Evolutionary conservation across 2,888 invertebrate genomes (phyloP).

Genomic region (Brachypterus glaber): DNA sequence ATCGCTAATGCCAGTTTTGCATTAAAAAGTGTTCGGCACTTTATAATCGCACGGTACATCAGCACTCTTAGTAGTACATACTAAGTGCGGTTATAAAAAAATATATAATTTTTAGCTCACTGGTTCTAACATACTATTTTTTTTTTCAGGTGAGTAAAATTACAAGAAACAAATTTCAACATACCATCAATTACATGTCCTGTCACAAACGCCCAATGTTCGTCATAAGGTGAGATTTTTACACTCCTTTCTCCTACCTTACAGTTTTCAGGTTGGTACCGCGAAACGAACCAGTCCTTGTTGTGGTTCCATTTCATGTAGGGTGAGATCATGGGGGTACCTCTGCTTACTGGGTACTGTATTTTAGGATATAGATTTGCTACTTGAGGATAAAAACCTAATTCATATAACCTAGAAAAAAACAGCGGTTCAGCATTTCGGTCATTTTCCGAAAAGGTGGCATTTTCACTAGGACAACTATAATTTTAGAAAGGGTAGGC

Average conservation of each 20-base stretch:
- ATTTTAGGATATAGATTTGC: constrained; percentile 67
- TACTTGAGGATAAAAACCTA: constrained; percentile 66
- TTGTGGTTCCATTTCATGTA: constrained; percentile 84
- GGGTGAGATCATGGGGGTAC: constrained; percentile 48
- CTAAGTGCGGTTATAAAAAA: no score
- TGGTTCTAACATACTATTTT: no score
- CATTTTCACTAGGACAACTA: no score
- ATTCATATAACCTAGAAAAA: constrained; percentile 57
- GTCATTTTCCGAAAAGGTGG: no score
- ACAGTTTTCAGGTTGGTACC: constrained; percentile 19
- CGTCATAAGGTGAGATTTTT: constrained; percentile 50
- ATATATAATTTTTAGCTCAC: no score
- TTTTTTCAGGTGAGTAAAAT: no score
- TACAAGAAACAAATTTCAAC: not conserved
- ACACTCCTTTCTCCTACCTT: constrained; percentile 56
- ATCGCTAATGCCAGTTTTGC: no score
- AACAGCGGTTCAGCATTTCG: no score
- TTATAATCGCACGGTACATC: no score
- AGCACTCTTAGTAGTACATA: no score
- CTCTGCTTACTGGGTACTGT: constrained; percentile 70
- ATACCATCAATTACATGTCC: constrained; percentile 80
- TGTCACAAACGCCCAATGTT: constrained; percentile 59
- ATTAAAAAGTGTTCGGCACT: no score
- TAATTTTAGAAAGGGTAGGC: no score
- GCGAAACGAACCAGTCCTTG: constrained; percentile 61